Conservation (phyloP, 2,113 vertebrate species). For the Semicossyphus pulcher region DNA sequence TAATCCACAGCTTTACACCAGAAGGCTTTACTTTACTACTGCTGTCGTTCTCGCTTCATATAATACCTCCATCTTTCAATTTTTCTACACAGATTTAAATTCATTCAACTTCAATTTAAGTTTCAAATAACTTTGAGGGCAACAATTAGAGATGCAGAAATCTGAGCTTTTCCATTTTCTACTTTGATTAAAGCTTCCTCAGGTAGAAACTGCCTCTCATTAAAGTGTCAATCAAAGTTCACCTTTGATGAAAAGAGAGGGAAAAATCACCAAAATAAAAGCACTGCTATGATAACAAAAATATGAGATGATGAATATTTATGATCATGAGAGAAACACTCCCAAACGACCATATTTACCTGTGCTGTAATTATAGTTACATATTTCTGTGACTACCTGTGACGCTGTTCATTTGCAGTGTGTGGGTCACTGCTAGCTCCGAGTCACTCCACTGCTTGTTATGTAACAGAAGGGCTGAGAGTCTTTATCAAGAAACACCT, state of each 20-base stretch:
- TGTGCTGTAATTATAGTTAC: too few relatives aligned
- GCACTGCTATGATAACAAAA: neutral
- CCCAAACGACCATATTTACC: neutral
- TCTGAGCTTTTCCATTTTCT: neutral
- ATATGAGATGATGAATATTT: neutral
- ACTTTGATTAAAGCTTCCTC: slow-evolving; percentile 15
- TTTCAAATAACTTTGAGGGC: slow-evolving; percentile 7
- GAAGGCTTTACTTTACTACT: neutral
- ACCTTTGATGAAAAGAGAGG: neutral
- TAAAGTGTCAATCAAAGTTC: neutral
- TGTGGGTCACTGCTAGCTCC: neutral
- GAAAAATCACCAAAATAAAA: neutral
- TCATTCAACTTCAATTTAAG: slow-evolving; percentile 24
- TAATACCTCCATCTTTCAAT: neutral
- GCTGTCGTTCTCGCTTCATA: neutral
- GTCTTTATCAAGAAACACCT: neutral
- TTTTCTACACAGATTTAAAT: neutral
- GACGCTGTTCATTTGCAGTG: neutral
- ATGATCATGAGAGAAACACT: neutral
- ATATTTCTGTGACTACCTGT: neutral
- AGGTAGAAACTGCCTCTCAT: neutral
- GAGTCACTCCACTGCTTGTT: neutral
- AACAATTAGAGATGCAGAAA: neutral
- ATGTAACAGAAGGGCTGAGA: neutral
- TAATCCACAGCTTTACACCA: neutral